A percentile compares a stretch with the other conserved stretches of the same genome.
These are phyloP conservation scores for Hirundichthys speculiger DNA, from an alignment of 2,113 vertebrate genomes.

Conservation along the genomic window DNA sequence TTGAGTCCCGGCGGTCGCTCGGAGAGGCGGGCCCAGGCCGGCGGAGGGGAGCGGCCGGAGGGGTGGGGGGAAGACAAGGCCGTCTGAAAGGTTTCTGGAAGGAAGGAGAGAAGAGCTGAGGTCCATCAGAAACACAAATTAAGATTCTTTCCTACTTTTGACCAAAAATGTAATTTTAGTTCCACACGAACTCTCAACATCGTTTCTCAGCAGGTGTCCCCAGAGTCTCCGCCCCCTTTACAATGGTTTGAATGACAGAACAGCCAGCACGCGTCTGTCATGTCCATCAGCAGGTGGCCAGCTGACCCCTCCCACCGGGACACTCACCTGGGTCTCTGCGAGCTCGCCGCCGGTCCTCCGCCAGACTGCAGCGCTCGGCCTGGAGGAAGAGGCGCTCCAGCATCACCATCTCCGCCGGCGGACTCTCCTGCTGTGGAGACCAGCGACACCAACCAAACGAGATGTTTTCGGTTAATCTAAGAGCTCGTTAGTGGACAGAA, in stretches of 20 bases:
- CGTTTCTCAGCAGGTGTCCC: no score
- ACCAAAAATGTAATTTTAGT: no score
- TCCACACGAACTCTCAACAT: no score
- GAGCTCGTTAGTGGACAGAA: no score
- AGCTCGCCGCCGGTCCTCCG: conserved; percentile 77
- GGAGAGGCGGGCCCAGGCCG: conserved; percentile 75
- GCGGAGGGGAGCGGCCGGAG: conserved; percentile 54
- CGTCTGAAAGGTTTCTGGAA: conserved; percentile 76
- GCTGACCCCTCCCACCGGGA: background rate
- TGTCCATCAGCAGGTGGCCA: no score
- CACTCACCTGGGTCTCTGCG: conserved; percentile 81
- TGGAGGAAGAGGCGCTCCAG: conserved; percentile 86
- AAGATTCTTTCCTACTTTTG: no score
- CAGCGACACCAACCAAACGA: background rate
- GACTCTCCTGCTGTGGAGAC: conserved; percentile 80
- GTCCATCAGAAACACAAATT: no score
- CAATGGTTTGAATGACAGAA: no score
- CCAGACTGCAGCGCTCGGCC: conserved; percentile 78
- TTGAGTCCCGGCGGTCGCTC: conserved; percentile 81
- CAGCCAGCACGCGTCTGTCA: no score
- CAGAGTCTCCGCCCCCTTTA: no score
- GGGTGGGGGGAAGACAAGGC: conserved; percentile 51
- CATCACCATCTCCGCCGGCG: conserved; percentile 87
- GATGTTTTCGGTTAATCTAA: background rate
- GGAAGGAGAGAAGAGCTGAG: background rate